Conservation (phyloP, 2,888 invertebrate genomes). For the Suillia variegata region DNA sequence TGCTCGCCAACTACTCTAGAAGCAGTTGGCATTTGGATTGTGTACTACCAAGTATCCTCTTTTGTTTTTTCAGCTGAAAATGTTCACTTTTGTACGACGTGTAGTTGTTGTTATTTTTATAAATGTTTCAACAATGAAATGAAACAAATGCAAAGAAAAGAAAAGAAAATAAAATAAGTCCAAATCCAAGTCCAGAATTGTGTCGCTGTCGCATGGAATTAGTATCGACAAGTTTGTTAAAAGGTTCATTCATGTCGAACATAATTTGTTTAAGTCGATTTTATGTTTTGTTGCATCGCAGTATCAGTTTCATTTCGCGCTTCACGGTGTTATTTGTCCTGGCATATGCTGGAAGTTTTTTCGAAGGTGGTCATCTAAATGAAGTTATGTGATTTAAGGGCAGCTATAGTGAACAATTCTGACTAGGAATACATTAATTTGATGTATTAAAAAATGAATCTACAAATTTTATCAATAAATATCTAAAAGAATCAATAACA, state of each 20-base stretch:
- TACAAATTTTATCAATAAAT: no score
- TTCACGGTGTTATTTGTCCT: slow-evolving; percentile 46
- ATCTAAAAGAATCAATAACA: no score
- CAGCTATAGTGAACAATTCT: no score
- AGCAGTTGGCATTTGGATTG: slow-evolving; percentile 16
- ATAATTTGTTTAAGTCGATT: slow-evolving; percentile 16
- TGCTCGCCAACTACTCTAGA: slow-evolving; percentile 11
- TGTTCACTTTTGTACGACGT: slow-evolving; percentile 25
- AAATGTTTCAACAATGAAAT: slow-evolving; percentile 39
- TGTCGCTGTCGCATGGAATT: slow-evolving; percentile 52
- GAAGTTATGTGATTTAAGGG: no score
- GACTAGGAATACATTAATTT: no score
- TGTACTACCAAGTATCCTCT: no score
- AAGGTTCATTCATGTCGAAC: slow-evolving; percentile 53
- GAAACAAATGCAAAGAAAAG: slow-evolving; percentile 44
- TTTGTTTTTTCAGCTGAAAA: slow-evolving; percentile 23
- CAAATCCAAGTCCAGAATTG: slow-evolving; percentile 43
- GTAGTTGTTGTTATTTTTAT: slow-evolving; percentile 8
- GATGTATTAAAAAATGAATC: no score
- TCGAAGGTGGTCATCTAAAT: no score
- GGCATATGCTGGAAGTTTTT: no score
- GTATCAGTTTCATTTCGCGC: slow-evolving; percentile 52
- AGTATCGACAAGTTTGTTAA: slow-evolving; percentile 54
- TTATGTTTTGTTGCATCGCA: slow-evolving; percentile 2
- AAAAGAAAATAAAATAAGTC: no score